Evolutionary conservation across 2,113 vertebrate genomes (phyloP).

Genomic region (Bolborhynchus lineola): DNA sequence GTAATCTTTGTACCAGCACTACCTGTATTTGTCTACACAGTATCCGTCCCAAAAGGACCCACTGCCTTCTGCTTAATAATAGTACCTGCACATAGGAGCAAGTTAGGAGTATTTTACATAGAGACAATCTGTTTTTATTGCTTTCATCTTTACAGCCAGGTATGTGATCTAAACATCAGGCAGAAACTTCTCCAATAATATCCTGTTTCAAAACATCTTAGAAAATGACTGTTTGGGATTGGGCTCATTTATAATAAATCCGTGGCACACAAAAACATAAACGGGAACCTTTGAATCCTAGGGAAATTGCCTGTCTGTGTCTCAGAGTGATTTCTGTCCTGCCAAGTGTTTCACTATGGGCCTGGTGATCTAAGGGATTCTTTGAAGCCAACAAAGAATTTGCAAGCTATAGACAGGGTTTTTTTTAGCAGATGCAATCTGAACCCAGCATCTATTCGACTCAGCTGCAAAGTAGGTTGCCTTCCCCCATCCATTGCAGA

Average conservation of each 20-base stretch:
- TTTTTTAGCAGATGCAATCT: neutral
- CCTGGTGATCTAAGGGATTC: neutral
- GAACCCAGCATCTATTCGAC: neutral
- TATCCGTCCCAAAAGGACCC: neutral
- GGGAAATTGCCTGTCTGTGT: neutral
- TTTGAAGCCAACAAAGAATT: conserved; percentile 15
- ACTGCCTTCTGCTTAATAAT: neutral
- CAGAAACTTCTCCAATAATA: neutral
- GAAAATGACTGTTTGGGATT: conserved; percentile 10
- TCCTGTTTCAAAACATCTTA: conserved; percentile 5
- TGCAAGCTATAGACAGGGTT: neutral
- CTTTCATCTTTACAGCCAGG: conserved; percentile 61
- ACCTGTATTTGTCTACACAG: neutral
- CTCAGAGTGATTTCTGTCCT: neutral
- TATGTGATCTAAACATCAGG: conserved; percentile 39
- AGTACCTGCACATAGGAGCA: neutral
- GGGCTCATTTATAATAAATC: neutral
- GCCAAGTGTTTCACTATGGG: neutral
- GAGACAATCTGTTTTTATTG: conserved; percentile 56
- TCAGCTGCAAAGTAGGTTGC: neutral
- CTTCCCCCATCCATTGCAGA: neutral
- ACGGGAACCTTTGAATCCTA: neutral
- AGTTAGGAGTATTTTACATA: conserved; percentile 25
- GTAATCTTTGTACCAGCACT: neutral
- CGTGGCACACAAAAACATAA: conserved; percentile 21